Conservation (phyloP, 2,888 invertebrate genomes). For the Bugula neritina region DNA sequence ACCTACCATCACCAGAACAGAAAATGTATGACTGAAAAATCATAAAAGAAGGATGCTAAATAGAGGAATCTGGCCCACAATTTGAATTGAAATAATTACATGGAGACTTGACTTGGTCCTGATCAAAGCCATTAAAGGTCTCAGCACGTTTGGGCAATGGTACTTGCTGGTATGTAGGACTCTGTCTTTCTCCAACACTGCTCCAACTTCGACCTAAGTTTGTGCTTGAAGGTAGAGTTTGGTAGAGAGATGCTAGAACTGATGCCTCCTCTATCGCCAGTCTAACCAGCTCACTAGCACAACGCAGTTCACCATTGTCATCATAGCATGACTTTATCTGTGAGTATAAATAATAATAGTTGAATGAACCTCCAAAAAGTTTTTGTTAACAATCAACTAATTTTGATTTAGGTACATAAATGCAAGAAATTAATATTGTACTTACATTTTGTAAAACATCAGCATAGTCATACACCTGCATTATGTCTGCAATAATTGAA, state of each 20-base stretch:
- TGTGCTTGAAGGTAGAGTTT: slow-evolving; percentile 56
- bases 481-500: slow-evolving; percentile 11
- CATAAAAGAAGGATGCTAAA: too few relatives aligned
- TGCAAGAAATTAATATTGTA: too few relatives aligned
- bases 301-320: slow-evolving; percentile 12
- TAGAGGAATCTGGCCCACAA: too few relatives aligned
- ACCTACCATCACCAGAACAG: too few relatives aligned
- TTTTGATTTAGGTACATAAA: too few relatives aligned
- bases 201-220: slow-evolving; percentile 83
- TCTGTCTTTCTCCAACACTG: slow-evolving; percentile 87
- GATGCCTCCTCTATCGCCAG: slow-evolving; percentile 20
- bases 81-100: too few relatives aligned
- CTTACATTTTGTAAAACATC: slow-evolving; percentile 22
- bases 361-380: too few relatives aligned
- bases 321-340: slow-evolving; percentile 26
- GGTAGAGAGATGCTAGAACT: slow-evolving; percentile 20
- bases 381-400: too few relatives aligned
- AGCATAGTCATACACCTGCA: slow-evolving; percentile 20
- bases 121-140: slow-evolving; percentile 91
- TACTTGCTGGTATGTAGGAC: slow-evolving; percentile 70
- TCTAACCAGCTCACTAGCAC: slow-evolving; percentile 21
- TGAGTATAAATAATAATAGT: background rate
- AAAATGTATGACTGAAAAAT: too few relatives aligned
- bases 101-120: slow-evolving; percentile 30
- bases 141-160: slow-evolving; percentile 87